Evolutionary conservation across 2,888 invertebrate genomes (phyloP).

Genomic region (Epinotia ramella): DNA sequence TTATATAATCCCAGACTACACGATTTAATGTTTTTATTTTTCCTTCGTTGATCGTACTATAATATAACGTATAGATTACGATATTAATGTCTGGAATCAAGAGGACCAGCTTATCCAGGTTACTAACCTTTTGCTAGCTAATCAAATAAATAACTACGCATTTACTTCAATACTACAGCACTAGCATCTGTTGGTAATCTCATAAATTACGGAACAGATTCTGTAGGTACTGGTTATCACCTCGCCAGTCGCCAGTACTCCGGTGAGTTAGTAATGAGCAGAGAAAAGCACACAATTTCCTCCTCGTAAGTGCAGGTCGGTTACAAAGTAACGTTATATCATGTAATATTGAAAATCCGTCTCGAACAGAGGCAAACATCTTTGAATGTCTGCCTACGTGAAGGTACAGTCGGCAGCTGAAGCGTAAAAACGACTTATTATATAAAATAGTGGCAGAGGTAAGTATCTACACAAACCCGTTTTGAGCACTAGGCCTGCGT

Average conservation of each 20-base stretch:
- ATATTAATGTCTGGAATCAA: not conserved
- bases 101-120: not conserved
- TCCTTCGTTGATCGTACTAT: too few species aligned
- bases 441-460: too few species aligned
- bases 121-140: not conserved
- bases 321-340: not conserved
- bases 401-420: too few species aligned
- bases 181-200: not conserved
- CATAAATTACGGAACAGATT: slow-evolving; percentile 24
- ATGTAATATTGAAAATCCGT: not conserved
- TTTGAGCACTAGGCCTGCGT: too few species aligned
- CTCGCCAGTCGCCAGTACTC: slow-evolving; percentile 3
- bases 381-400: too few species aligned
- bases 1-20: too few species aligned
- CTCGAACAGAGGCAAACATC: too few species aligned
- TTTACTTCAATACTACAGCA: not conserved
- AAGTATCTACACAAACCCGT: too few species aligned
- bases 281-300: slow-evolving; percentile 5
- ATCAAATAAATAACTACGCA: slow-evolving; percentile 17
- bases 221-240: slow-evolving; percentile 17
- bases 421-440: too few species aligned
- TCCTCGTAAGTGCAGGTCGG: not conserved
- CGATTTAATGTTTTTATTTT: too few species aligned
- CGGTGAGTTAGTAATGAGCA: not conserved
- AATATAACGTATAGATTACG: not conserved